Evolutionary conservation across 2,797 vertebrate genomes (phyloP), one percentile per base, ranked within the genome.

Genomic region (Halcyon badia): DNA sequence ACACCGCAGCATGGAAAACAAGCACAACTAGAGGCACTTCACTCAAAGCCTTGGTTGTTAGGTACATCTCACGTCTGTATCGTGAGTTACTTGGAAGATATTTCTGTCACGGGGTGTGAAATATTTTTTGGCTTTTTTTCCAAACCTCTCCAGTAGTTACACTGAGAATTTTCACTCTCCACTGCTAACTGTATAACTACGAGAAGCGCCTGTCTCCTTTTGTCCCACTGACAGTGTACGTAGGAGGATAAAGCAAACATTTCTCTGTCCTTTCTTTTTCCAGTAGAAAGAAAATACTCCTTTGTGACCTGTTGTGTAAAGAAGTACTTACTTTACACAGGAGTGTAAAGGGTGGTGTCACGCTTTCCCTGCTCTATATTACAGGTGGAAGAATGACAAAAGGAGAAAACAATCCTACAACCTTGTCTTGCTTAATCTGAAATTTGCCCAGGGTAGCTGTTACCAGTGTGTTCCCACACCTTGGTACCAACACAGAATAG

Each of bases 251-350:
- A 92, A 89, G 69, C 31, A 87, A 80, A 70, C 52, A 68, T 68
- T 68, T 48, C 39, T 81, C 48, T 51, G 28, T 76, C 46, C 54
- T 79, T 90, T 82, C 68, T 68, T 94, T 79, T 68, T 73, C 78
- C 41, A 54, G 25, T 10, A 80, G 30, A 92, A 79, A 95, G 70
- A 91, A 93, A 87, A 85, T 51, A 51, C 41, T 62, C 31, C 30
- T 92, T 95, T 82, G 39, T 96, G 80, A 92, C 66, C 73, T 70
- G 4, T 22, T 84, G 56, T 46, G 64, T 80, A 82, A 95, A 93
- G 48, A 79, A 84, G 35, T 39, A n/a, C 58, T 90, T 90, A n/a
- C 37, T 86, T 83, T 48, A 77, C 46, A 61, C 33, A 18, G 35
- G 52, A 54, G 30, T 54, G 52, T 19, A 54, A 65, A 69, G 35